Conservation (phyloP, 2,113 vertebrate genomes). For the Macroglossus sobrinus region DNA sequence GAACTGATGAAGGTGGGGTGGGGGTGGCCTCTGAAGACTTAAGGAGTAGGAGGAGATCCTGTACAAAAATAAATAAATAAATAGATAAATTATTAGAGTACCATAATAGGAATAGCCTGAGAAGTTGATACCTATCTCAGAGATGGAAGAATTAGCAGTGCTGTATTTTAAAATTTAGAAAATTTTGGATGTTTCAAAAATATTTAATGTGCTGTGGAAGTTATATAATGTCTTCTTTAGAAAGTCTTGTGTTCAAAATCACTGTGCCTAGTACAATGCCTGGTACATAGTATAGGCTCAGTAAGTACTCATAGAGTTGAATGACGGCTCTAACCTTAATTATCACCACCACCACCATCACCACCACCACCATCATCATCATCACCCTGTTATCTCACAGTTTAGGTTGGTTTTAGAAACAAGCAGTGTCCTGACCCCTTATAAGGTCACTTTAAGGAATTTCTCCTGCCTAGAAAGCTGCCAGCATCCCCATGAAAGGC, state of each 20-base stretch:
- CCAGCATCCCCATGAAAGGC: not conserved
- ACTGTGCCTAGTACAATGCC: not conserved
- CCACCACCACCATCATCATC: not conserved
- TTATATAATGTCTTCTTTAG: not conserved
- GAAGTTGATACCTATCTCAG: not conserved
- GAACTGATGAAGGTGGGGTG: not conserved
- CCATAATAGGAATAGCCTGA: not conserved
- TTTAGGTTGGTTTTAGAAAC: not conserved
- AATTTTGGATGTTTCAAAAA: not conserved
- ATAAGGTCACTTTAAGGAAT: not conserved
- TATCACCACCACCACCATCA: not conserved
- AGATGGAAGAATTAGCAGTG: not conserved
- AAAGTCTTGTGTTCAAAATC: not conserved
- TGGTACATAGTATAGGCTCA: not conserved
- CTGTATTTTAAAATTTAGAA: not conserved
- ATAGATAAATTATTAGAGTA: not conserved
- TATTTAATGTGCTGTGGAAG: not conserved
- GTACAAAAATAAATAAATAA: not conserved
- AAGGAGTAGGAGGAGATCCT: not conserved
- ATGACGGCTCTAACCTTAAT: not conserved
- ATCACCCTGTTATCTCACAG: not conserved
- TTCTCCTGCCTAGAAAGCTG: not conserved
- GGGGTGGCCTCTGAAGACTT: not conserved
- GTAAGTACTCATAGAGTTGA: not conserved
- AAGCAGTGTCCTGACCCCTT: not conserved